Evolutionary conservation across 2,113 vertebrate species (phyloP), one percentile per base, ranked within the genome.

Genomic region (Anhinga anhinga): DNA sequence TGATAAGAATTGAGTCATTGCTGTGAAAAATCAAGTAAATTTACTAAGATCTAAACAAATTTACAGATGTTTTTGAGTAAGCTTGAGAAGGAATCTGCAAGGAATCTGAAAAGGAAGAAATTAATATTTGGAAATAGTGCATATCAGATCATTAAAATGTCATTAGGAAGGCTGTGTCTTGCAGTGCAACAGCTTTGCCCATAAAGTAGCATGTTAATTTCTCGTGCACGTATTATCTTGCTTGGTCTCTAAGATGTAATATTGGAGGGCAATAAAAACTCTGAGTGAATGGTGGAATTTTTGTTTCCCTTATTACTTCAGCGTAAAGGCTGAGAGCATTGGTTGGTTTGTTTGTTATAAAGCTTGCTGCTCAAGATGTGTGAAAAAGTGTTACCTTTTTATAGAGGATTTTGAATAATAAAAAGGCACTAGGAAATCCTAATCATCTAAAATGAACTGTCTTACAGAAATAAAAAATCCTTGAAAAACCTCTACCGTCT

Each of bases 401-500:
- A 29, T 34, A 77, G 74, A 55, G n/a, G 5, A 45, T 80, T 85
- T 88, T 84, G 53, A 74, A 36, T 61, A 65, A 62, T 69, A 67
- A 20, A 70, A 50, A 88, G 36, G 13, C 13, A 38, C 17, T 67
- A 38, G 38, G 49, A 82, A 86, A 63, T 63, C 13, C 32, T 44
- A 6, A 66, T 94, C 5, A 44, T 55, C 61, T 78, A 44, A 93
- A 80, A 23, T 86, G 29, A 59, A 63, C 82, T 96, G 26, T 95
- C 23, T 88, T 97, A 8, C 91, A 99, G 99, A 97, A 99, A 99
- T 95, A 99, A 99, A 96, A 98, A 97, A 61, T 98, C 97, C 45
- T 98, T 98, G 91, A 98, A 99, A 97, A 99, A 98, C 82, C 98
- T 99, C 82, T 99, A 98, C 56, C 99, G 97, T 42, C 98, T 99